These are phyloP conservation scores for Bagarius yarrelli DNA, from an alignment of 2,113 vertebrate genomes.

Conservation along the genomic window DNA sequence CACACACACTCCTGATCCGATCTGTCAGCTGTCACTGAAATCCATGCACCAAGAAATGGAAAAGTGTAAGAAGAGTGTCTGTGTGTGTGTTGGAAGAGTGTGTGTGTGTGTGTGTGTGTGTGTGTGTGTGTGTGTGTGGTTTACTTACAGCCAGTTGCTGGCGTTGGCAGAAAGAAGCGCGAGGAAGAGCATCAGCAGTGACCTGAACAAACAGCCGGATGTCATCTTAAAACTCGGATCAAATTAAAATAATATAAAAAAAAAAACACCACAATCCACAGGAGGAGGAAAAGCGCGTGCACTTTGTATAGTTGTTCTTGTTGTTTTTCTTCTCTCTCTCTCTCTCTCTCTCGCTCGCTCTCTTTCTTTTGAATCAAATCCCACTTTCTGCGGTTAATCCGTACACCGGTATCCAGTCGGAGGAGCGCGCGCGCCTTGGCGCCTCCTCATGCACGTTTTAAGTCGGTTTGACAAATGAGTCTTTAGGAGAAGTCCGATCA, in stretches of 20 bases:
- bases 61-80: not conserved
- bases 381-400: constrained; percentile 62
- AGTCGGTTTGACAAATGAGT: not conserved
- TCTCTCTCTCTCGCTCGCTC: too few relatives aligned
- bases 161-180: constrained; percentile 92
- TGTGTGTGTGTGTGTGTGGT: constrained; percentile 25
- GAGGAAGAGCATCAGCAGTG: constrained; percentile 90
- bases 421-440: constrained; percentile 17
- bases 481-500: not conserved
- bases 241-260: constrained; percentile 41
- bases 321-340: not conserved
- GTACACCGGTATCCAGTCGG: constrained; percentile 64
- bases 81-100: not conserved
- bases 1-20: not conserved
- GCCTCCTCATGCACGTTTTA: not conserved
- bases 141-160: constrained; percentile 98
- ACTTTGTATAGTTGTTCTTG: not conserved
- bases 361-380: not conserved
- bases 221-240: constrained; percentile 73
- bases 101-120: not conserved
- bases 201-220: constrained; percentile 84
- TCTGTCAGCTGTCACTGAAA: not conserved
- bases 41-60: not conserved
- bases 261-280: constrained; percentile 59
- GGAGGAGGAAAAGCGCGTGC: not conserved